phyloP scores from a whole-genome alignment of 2,888 invertebrate genomes.

The Pandemis cinnamomeana region DNA sequence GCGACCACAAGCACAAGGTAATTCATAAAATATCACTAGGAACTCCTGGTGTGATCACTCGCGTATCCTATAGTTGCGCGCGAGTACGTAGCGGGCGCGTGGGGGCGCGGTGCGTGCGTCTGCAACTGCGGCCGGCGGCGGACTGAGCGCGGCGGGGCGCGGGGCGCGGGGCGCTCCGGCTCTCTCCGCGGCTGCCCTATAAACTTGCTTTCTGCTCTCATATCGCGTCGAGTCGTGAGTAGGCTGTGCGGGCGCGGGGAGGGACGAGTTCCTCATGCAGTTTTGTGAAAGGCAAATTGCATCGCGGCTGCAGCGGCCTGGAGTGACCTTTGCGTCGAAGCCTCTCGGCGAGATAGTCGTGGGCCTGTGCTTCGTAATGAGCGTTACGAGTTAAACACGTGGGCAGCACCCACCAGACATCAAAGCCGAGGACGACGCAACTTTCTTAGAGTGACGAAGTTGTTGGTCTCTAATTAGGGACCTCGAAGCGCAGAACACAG shows the following conservation, averaged over 20 bases:
- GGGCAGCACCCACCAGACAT: conserved; percentile 20
- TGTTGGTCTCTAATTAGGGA: neutral
- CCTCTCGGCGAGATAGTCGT: conserved; percentile 10
- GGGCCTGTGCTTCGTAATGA: neutral
- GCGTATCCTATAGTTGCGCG: conserved; percentile 52
- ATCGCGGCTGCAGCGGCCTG: conserved; percentile 44
- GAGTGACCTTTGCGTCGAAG: conserved; percentile 34
- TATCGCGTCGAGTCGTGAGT: conserved; percentile 57
- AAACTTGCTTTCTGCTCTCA: conserved; percentile 74
- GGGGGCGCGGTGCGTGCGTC: conserved; percentile 28
- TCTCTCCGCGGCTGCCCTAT: conserved; percentile 68
- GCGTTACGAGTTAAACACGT: conserved; percentile 18
- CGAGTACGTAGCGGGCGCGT: conserved; percentile 57
- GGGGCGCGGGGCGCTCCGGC: conserved; percentile 46
- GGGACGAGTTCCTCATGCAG: conserved; percentile 54
- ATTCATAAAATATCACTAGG: conserved; percentile 48
- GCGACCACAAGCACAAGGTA: conserved; percentile 30
- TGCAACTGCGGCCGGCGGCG: conserved; percentile 53
- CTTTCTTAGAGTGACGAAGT: conserved; percentile 8
- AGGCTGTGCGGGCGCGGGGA: conserved; percentile 52
- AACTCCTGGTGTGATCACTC: conserved; percentile 51
- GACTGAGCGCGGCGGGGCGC: conserved; percentile 48
- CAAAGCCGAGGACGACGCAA: conserved; percentile 3
- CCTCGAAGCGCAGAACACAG: neutral
- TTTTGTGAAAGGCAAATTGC: conserved; percentile 75